Conservation (phyloP, 2,113 vertebrate genomes). For the Ammodytes marinus region DNA sequence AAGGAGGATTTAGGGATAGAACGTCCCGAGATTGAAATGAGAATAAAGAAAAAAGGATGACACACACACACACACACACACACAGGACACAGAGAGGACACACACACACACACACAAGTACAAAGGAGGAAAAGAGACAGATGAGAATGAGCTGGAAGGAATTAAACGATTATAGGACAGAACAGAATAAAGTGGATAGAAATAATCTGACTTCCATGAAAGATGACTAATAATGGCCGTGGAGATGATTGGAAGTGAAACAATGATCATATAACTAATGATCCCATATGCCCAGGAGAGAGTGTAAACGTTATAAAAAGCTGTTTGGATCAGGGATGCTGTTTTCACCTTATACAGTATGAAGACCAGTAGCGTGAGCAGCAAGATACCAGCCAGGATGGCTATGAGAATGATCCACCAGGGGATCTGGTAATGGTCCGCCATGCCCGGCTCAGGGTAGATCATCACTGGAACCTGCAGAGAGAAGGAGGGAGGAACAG, state of each 20-base stretch:
- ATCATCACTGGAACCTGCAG: constrained; percentile 90
- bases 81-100: constrained; percentile 18
- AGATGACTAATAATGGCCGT: not conserved
- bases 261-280: too few species aligned
- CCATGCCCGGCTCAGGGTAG: constrained; percentile 87
- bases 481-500: not conserved
- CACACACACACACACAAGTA: constrained; percentile 7
- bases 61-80: constrained; percentile 3
- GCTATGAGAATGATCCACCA: constrained; percentile 96
- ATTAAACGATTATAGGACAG: constrained; percentile 49
- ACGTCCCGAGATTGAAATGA: constrained; percentile 19
- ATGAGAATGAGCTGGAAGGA: constrained; percentile 44
- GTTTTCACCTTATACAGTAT: constrained; percentile 92
- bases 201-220: constrained; percentile 3
- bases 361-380: constrained; percentile 89
- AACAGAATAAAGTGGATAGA: constrained; percentile 28
- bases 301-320: not conserved
- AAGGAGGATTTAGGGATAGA: constrained; percentile 35
- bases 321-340: not conserved
- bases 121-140: constrained; percentile 38
- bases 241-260: not conserved
- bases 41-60: constrained; percentile 19
- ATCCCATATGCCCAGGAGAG: not conserved
- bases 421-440: constrained; percentile 86
- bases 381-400: constrained; percentile 88